Conservation (phyloP, 2,797 vertebrate species). For the Sternarchorhynchus goeldii region DNA sequence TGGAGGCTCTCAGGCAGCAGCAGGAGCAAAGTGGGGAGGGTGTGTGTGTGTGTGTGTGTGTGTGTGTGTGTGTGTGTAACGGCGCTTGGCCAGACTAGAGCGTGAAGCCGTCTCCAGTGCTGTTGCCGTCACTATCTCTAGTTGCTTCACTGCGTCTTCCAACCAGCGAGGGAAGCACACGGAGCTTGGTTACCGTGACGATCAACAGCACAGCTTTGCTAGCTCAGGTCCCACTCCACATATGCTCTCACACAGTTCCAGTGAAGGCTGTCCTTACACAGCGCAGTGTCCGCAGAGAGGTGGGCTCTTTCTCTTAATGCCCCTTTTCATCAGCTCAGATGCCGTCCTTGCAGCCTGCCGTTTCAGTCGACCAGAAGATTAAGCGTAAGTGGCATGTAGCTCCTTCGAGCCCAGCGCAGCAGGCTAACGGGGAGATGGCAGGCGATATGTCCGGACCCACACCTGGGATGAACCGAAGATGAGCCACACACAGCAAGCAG, state of each 20-base stretch:
- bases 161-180: slow-evolving; percentile 15
- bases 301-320: slow-evolving; percentile 49
- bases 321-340: slow-evolving; percentile 21
- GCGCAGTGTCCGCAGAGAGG: slow-evolving; percentile 2
- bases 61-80: not conserved
- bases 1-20: no score
- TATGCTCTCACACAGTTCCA: not conserved
- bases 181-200: not conserved
- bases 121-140: not conserved
- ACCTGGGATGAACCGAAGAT: slow-evolving; percentile 61
- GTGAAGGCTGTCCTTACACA: not conserved
- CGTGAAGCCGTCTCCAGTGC: slow-evolving; percentile 16
- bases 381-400: no score
- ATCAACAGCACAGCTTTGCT: slow-evolving; percentile 1
- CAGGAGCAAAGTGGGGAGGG: not conserved
- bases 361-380: slow-evolving; percentile 33
- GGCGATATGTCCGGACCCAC: slow-evolving; percentile 57
- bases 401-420: slow-evolving; percentile 49
- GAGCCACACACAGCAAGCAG: slow-evolving; percentile 56
- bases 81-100: slow-evolving; percentile 5
- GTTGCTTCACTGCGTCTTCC: not conserved
- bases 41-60: not conserved
- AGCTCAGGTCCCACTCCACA: slow-evolving; percentile 1
- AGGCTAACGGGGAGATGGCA: slow-evolving; percentile 59
- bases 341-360: slow-evolving; percentile 9